A percentile compares a stretch with the other conserved stretches of the same genome.
Conservation (phyloP, 2,888 invertebrate species). For the Cheiracanthium punctorium region DNA sequence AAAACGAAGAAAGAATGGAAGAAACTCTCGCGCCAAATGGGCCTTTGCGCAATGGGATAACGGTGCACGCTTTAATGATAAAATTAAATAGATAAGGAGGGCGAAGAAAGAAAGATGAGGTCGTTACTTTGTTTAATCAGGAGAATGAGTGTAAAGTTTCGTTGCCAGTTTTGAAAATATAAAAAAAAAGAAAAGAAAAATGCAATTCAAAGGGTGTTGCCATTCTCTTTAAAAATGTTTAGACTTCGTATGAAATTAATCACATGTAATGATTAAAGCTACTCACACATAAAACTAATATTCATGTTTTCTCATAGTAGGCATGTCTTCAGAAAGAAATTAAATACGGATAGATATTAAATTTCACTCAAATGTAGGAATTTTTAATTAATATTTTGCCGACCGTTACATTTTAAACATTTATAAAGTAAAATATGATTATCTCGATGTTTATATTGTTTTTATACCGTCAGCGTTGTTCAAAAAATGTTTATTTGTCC, state of each 20-base stretch:
- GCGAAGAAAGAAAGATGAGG: background rate
- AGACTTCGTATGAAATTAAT: background rate
- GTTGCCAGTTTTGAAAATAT: background rate
- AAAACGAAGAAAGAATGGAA: background rate
- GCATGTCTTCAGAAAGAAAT: no score
- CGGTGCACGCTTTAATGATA: background rate
- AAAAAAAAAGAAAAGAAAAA: background rate
- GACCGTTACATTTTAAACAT: no score
- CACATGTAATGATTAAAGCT: background rate
- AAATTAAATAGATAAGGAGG: constrained; percentile 2
- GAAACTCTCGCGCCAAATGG: background rate
- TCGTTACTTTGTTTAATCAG: background rate
- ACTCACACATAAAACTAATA: background rate
- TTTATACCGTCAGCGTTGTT: no score
- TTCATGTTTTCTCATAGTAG: no score
- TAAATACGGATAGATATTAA: no score
- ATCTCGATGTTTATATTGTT: no score
- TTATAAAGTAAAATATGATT: no score
- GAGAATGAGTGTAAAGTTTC: background rate
- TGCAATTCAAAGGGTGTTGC: background rate
- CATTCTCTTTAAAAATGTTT: background rate
- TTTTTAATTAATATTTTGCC: no score
- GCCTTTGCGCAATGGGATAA: constrained; percentile 6
- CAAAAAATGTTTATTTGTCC: no score
- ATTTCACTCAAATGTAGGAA: no score